Conservation (phyloP, 2,888 invertebrate genomes). For the Rhogogaster chlorosoma region DNA sequence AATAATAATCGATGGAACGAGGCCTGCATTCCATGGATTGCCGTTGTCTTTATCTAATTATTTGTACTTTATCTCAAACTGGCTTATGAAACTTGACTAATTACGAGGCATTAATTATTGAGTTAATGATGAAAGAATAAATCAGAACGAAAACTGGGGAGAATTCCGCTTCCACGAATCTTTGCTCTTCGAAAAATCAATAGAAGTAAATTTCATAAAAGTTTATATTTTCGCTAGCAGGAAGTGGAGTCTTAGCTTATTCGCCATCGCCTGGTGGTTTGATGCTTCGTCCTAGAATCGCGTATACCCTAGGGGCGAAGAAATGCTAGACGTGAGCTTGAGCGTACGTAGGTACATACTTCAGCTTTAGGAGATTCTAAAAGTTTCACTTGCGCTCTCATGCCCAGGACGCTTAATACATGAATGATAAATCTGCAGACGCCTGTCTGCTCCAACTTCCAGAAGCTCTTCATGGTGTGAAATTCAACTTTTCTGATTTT, state of each 20-base stretch:
- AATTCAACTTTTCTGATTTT: conserved; percentile 25
- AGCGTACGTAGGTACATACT: conserved; percentile 60
- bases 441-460: conserved; percentile 22
- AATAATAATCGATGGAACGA: background rate
- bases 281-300: background rate
- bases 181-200: background rate
- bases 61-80: background rate
- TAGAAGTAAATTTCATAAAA: background rate
- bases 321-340: conserved; percentile 64
- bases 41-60: background rate
- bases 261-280: background rate
- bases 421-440: conserved; percentile 31
- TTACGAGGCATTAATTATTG: background rate
- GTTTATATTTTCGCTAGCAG: background rate
- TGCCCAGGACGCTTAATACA: conserved; percentile 11
- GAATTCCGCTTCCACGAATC: background rate
- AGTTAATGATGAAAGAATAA: background rate
- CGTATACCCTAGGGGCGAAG: conserved; percentile 65
- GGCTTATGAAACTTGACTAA: conserved; percentile 3
- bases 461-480: conserved; percentile 1
- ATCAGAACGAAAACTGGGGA: background rate
- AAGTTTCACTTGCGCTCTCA: conserved; percentile 66
- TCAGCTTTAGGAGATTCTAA: conserved; percentile 65
- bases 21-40: background rate
- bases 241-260: background rate